These are phyloP conservation scores for Characodon lateralis DNA, from an alignment of 2,797 vertebrate genomes.

Conservation along the genomic window DNA sequence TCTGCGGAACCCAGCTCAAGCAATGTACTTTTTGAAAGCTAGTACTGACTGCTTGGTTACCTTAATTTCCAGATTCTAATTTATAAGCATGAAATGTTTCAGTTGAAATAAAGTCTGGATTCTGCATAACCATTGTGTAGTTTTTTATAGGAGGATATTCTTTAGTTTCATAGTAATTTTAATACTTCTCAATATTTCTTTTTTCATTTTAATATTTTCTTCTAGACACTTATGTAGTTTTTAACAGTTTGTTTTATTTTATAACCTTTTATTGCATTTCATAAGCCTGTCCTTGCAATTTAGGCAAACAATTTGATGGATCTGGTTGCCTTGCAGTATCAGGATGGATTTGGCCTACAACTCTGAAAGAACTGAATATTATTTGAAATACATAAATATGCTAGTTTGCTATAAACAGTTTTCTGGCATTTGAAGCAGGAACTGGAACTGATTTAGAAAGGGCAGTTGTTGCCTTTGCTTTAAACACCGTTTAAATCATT, in stretches of 20 bases:
- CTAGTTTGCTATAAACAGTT: slow-evolving; percentile 35
- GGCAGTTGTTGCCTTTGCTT: slow-evolving; percentile 21
- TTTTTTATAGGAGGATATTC: slow-evolving; percentile 19
- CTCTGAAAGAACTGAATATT: neutral
- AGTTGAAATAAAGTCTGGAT: slow-evolving; percentile 15
- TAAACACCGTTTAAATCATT: neutral
- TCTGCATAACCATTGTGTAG: slow-evolving; percentile 3
- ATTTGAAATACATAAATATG: slow-evolving; percentile 2
- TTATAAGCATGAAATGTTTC: slow-evolving; percentile 17
- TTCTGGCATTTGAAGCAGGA: neutral
- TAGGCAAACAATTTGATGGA: neutral
- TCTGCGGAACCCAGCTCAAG: slow-evolving; percentile 28
- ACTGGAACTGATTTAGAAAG: slow-evolving; percentile 28
- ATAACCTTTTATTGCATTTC: neutral
- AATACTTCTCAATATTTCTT: slow-evolving; percentile 9
- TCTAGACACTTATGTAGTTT: neutral
- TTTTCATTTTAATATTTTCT: neutral
- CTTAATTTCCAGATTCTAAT: slow-evolving; percentile 42
- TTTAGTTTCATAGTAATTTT: slow-evolving; percentile 5
- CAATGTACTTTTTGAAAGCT: slow-evolving; percentile 30
- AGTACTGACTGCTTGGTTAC: slow-evolving; percentile 32
- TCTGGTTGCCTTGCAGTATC: neutral
- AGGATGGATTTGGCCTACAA: neutral
- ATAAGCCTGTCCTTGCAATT: neutral
- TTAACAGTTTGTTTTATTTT: neutral